Base-by-base conservation (phyloP, 2,797 vertebrate genomes). In the Gadopsis marmoratus region DNA sequence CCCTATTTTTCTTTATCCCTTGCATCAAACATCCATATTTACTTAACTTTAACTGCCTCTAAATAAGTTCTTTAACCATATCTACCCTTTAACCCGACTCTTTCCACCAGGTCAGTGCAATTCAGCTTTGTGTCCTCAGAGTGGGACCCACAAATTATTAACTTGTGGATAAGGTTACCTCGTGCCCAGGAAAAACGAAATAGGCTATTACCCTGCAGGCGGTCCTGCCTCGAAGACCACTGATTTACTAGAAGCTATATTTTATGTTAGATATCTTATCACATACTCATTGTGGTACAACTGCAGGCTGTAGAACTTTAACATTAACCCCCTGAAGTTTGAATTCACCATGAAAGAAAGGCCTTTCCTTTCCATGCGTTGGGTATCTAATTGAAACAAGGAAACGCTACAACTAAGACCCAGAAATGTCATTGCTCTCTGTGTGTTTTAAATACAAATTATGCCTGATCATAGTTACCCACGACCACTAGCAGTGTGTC, bases 181-280 rank as follows among this genome's bases (percentile, higher is more conserved):
- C 10, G 39, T 43, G 39, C n/a, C 33, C 8, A 31, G 14, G 60
- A 50, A 66, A 78, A 73, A 76, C 51, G 16, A 82, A 74, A 83
- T 66, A 56, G 73, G 65, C 63, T 76, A 65, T 85, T 83, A 81
- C 29, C 71, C 73, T 65, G 65, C 63, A 74, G 66, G 79, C 58
- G 17, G 37, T 73, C 77, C 45, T 55, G 67, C 35, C 76, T 76
- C 37, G 2, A 65, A 76, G 77, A 86, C 39, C 43, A 67, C 51
- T 79, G 83, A 83, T 86, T 89, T 78, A 73, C 51, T 72, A 6
- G 23, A 79, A 58, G 67, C 75, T 62, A 59, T 84, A 75, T 84
- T 79, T 84, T 45, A 68, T 64, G 55, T 78, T 60, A 71, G 72
- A 47, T 54, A 47, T 81, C 66, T 74, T 55, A 85, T 83, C 82